Percentiles rank a stretch among this genome's conserved stretches.
Evolutionary conservation across 2,888 invertebrate genomes (phyloP).

Genomic region (Chaetogeoica ovagalla): DNA sequence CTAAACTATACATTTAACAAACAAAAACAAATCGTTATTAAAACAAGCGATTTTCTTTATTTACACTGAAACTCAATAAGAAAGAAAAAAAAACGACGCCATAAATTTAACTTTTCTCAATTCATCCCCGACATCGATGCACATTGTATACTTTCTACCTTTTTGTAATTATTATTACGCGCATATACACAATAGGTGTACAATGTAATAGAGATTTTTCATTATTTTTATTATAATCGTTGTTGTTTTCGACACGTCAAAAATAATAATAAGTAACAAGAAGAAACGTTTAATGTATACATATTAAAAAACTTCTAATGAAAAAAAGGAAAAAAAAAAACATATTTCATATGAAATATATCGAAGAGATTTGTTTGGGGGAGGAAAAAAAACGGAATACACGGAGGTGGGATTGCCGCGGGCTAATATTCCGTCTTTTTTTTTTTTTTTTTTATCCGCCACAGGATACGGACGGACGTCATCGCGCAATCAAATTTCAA

Average conservation of each 20-base stretch:
- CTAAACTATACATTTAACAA: conserved; percentile 15
- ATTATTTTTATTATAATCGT: background rate
- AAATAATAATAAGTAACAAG: background rate
- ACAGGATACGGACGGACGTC: background rate
- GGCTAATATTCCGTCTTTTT: conserved; percentile 9
- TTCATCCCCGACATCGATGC: no score
- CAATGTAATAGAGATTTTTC: no score
- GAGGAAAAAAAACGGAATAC: background rate
- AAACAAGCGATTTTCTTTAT: background rate
- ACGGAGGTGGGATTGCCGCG: background rate
- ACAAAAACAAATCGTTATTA: background rate
- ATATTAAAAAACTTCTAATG: no score
- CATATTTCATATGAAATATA: background rate
- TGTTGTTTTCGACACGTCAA: background rate
- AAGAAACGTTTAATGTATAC: no score
- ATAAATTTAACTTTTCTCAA: background rate
- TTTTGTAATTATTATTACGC: background rate
- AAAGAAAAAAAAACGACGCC: no score
- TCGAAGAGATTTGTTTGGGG: background rate
- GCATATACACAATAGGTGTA: no score
- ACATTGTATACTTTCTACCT: no score
- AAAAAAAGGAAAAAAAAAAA: no score
- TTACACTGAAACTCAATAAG: background rate
- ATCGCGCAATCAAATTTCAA: conserved; percentile 36
- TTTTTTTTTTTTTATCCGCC: no score